Evolutionary conservation across 2,888 invertebrate genomes (phyloP), one percentile per base, ranked within the genome.

Genomic region (Epirrhoe tristata): DNA sequence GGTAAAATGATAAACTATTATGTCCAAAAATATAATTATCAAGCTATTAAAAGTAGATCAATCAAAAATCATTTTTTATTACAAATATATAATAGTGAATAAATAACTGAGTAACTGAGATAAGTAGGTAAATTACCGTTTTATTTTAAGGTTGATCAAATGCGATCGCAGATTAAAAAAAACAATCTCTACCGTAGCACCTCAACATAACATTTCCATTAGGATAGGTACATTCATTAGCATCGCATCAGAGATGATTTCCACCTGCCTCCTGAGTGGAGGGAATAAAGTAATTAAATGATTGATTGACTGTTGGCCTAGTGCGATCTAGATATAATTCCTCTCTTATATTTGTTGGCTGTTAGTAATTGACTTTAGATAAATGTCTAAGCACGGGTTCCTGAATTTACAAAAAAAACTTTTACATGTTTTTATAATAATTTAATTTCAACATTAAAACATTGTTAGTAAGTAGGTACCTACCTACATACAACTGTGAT

Each of bases 201-300:
- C 48, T 32, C 39, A 58, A 80, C 79, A 77, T 63, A 71, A 71
- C 66, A 76, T 69, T 75, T 75, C 80, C 79, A 80, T 80, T 80
- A 76, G 53, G 17, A 48, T 50, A n/a, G n/a, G n/a, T n/a, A 34
- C 50, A 12, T 58, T 74, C 72, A 72, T 78, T 78, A 76, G 6
- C 46, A 43, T 69, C 58, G 43, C 59, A 52, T 60, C 59, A 60
- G 8, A 1, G 50, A 36, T 72, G 71, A 77, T 74, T 72, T 62
- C 16, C 62, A 43, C 50, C 67, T 51, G 71, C 70, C 51, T 62
- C 54, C 63, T n/a, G 31, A 60, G 57, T 61, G 60, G 57, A 55
- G 48, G 36, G 59, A 52, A 36, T 46, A 48, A 52, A 36, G 48
- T 46, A 17, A 36, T 32, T 34, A 56, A 24, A 16, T 1, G 48